Base-by-base conservation (phyloP, 37 sponge, comb jelly and placozoan genomes). In the Ianthella basta region DNA sequence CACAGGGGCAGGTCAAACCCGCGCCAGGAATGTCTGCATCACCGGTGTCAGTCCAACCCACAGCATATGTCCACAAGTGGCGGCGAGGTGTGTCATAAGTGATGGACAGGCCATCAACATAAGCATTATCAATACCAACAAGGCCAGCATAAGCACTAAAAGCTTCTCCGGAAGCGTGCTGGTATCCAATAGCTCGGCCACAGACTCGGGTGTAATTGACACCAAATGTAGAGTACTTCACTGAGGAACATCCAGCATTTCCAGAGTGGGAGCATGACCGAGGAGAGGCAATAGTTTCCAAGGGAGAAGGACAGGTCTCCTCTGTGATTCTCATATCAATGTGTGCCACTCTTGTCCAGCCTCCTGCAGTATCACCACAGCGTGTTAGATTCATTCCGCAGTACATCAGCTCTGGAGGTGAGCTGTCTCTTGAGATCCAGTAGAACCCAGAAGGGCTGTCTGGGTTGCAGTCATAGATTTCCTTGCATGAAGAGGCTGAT, bases 301-400 rank as follows among this genome's bases (percentile, higher is more conserved):
- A 33, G 29, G 70, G 70, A 69, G 70, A 30, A 69, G 70, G 70
- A 30, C 70, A 69, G 70, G 70, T 69, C 29, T 69, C 35, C 29
- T 69, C 35, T 30, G 70, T 30, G 6, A 27, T 33, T 27, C 33
- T 30, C 70, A 69, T 69, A 30, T 69, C 35, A 6, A 69, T 69
- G 70, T 69, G 70, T 30, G 34, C 70, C 34, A 69, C 70, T 69
- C 70, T 69, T 35, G 34, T 69, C 70, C 70, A 83, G 23, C 66
- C 83, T 44, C 55, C 56, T 41, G 50, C 16, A 41, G 33, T 65
- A 8, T 44, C 8, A n/a, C 83, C 56, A 83, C 83, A 61, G 81
- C 55, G 81, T 23, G 64, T 55, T 81, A 25, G 66, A 60, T 69
- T 33, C 70, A 69, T 69, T 15, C 27, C 10, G 70, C 70, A 69